A percentile compares a stretch with the other conserved stretches of the same genome.
phyloP scores from a whole-genome alignment of 2,113 vertebrate genomes.

The Hydrochoerus hydrochaeris region DNA sequence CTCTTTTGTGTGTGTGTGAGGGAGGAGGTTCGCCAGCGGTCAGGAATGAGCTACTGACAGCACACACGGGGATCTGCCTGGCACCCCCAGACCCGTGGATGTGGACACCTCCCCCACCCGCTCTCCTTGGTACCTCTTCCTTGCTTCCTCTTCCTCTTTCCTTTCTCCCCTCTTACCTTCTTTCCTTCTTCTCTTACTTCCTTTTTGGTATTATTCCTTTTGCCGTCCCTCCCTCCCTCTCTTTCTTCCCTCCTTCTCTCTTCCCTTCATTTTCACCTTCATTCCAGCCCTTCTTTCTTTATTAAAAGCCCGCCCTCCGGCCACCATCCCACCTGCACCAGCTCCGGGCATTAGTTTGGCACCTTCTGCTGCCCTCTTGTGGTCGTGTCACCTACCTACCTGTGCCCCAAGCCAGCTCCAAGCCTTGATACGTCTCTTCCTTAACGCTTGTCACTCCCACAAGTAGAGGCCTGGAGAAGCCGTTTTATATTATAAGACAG shows the following conservation, averaged over 20 bases:
- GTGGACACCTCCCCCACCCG: too few relatives aligned
- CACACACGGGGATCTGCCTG: not conserved
- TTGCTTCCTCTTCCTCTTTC: not conserved
- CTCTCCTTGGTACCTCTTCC: not conserved
- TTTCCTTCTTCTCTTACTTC: not conserved
- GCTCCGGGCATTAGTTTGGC: constrained; percentile 58
- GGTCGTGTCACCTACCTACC: constrained; percentile 46
- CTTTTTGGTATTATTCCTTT: not conserved
- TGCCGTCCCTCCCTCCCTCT: fast-evolving
- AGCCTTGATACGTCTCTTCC: not conserved
- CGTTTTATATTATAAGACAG: constrained; percentile 47
- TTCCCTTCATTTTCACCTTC: not conserved
- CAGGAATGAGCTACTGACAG: not conserved
- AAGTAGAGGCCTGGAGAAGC: not conserved
- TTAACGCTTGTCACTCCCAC: not conserved
- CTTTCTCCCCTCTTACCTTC: fast-evolving
- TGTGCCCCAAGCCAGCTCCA: not conserved
- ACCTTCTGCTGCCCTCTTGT: constrained; percentile 82
- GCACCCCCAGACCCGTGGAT: not conserved
- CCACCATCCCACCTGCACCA: not conserved
- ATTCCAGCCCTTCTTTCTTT: not conserved
- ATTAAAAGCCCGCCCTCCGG: not conserved
- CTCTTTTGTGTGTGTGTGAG: not conserved
- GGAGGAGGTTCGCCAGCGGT: not conserved
- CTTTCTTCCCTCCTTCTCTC: fast-evolving